Conservation (phyloP, 2,888 invertebrate genomes). For the Nomada goodeniana region DNA sequence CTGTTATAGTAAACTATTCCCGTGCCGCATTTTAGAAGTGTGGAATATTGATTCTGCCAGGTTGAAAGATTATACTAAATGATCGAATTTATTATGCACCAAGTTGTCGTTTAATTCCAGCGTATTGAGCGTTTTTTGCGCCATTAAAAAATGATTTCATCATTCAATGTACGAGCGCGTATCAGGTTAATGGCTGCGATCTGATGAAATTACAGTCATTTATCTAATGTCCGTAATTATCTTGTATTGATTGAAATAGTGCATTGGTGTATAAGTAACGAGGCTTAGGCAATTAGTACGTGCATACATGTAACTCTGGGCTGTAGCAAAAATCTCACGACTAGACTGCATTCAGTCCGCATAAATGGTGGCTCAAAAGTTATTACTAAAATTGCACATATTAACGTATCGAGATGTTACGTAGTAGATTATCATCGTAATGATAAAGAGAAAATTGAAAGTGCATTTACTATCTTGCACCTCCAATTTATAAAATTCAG, state of each 20-base stretch:
- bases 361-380: no score
- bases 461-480: no score
- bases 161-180: constrained; percentile 20
- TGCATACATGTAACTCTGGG: no score
- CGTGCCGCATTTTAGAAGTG: no score
- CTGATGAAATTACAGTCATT: constrained; percentile 22
- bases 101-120: constrained; percentile 4
- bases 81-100: not conserved
- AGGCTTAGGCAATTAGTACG: not conserved
- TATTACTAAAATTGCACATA: no score
- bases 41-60: not conserved
- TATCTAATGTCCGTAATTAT: constrained; percentile 38
- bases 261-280: constrained; percentile 6
- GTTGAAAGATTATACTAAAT: not conserved
- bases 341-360: no score
- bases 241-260: constrained; percentile 24
- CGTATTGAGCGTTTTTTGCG: not conserved
- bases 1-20: no score
- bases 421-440: no score
- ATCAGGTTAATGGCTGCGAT: constrained; percentile 23
- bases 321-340: no score
- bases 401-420: no score
- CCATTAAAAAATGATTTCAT: constrained; percentile 31
- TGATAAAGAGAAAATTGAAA: no score
- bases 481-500: no score